phyloP scores from a whole-genome alignment of 2,888 invertebrate genomes.

The Dorcus parallelipipedus region DNA sequence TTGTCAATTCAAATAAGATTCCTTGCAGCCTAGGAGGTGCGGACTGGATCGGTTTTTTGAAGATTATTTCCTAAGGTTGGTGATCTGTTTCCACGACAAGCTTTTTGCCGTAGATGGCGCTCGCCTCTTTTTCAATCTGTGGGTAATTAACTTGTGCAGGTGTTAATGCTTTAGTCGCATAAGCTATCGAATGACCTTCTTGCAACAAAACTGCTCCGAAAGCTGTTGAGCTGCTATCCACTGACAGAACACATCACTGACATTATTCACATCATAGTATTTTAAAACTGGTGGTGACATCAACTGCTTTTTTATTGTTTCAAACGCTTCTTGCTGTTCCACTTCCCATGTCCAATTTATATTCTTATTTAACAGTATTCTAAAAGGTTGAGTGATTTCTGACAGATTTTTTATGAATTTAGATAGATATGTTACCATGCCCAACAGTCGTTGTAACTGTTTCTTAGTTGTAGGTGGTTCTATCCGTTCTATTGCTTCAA shows the following conservation, averaged over 20 bases:
- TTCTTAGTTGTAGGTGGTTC: constrained; percentile 18
- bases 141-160: no score
- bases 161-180: constrained; percentile 28
- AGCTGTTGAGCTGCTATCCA: constrained; percentile 24
- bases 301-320: not conserved
- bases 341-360: constrained; percentile 16
- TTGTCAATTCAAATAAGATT: constrained; percentile 28
- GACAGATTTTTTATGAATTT: no score
- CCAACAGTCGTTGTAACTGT: constrained; percentile 24
- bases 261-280: constrained; percentile 18
- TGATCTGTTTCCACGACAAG: constrained; percentile 28
- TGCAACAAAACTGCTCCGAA: constrained; percentile 28
- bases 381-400: no score
- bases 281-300: constrained; percentile 15
- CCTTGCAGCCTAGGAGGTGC: constrained; percentile 29
- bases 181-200: constrained; percentile 28
- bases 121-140: constrained; percentile 13
- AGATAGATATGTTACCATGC: constrained; percentile 26
- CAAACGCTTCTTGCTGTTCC: not conserved
- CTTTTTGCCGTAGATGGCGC: constrained; percentile 24
- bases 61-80: constrained; percentile 29
- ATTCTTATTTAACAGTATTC: constrained; percentile 19
- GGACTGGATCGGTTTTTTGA: constrained; percentile 23
- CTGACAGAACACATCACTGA: constrained; percentile 20
- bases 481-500: constrained; percentile 20